Conservation (phyloP, 2,888 invertebrate species). For the Pollenia griseotomentosa region DNA sequence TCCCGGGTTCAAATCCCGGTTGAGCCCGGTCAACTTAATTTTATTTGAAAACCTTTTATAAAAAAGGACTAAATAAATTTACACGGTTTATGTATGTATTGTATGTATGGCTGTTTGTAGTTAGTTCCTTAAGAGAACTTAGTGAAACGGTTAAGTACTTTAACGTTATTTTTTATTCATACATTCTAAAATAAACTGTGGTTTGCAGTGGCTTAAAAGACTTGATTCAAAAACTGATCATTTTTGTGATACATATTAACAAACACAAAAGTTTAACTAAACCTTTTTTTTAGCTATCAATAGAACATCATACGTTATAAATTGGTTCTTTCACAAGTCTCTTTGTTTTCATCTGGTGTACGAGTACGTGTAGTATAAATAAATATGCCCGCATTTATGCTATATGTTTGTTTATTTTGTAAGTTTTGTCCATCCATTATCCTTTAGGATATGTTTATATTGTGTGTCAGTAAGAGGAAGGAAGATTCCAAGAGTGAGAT, state of each 20-base stretch:
- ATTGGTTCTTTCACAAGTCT: background rate
- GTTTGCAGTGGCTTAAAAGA: conserved; percentile 5
- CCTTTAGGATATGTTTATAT: conserved; percentile 81
- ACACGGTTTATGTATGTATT: background rate
- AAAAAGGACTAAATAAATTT: background rate
- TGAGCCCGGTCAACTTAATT: conserved; percentile 85
- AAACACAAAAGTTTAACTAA: too few relatives aligned
- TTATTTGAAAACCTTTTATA: background rate
- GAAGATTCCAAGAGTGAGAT: background rate
- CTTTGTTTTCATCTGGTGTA: background rate
- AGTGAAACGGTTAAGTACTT: conserved; percentile 48
- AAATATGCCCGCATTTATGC: conserved; percentile 16
- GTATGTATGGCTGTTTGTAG: conserved; percentile 37
- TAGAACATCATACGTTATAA: background rate
- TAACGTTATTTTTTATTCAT: conserved; percentile 4
- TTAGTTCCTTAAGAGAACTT: conserved; percentile 58
- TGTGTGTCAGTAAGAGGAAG: conserved; percentile 30
- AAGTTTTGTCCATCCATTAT: conserved; percentile 80
- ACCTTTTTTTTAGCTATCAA: too few relatives aligned
- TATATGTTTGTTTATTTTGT: conserved; percentile 48
- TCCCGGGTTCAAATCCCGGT: conserved; percentile 89
- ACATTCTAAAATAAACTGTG: background rate
- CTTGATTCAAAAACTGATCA: background rate
- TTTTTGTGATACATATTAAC: too few relatives aligned
- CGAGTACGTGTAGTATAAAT: background rate